Evolutionary conservation across 2,797 vertebrate genomes (phyloP).

Genomic region (Tragopan temminckii): DNA sequence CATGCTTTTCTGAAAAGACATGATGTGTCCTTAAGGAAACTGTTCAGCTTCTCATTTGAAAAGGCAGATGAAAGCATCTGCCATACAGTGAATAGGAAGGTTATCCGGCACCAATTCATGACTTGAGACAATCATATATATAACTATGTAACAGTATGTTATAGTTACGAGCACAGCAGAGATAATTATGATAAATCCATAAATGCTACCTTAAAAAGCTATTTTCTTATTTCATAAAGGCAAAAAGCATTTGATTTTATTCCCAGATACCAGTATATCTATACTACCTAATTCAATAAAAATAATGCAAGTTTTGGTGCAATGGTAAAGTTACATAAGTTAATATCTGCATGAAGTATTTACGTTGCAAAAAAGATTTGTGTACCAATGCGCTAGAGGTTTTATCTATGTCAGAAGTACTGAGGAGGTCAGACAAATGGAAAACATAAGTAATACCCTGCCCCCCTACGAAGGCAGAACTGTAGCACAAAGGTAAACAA

Average conservation of each 20-base stretch:
- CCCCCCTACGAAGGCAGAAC: not conserved
- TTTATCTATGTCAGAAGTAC: not conserved
- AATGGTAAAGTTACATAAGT: not conserved
- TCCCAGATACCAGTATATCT: not conserved
- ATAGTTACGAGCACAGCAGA: not conserved
- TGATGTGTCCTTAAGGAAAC: not conserved
- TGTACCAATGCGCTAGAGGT: not conserved
- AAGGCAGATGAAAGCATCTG: not conserved
- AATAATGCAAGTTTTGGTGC: not conserved
- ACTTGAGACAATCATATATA: not conserved
- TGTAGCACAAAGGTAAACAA: constrained; percentile 23
- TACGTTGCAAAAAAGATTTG: not conserved
- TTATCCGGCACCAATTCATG: rapidly evolving
- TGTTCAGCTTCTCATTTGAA: not conserved
- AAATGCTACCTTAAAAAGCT: not conserved
- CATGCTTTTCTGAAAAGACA: not conserved
- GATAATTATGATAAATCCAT: not conserved
- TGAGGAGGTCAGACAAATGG: not conserved
- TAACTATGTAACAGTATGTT: not conserved
- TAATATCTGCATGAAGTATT: not conserved
- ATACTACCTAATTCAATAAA: not conserved
- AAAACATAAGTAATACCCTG: not conserved
- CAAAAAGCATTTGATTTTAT: not conserved
- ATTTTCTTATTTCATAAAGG: not conserved
- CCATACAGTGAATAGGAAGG: not conserved